Percentiles rank a stretch among this genome's conserved stretches.
Conservation (phyloP, 2,888 invertebrate species). For the Acanthosepion pharaonis region DNA sequence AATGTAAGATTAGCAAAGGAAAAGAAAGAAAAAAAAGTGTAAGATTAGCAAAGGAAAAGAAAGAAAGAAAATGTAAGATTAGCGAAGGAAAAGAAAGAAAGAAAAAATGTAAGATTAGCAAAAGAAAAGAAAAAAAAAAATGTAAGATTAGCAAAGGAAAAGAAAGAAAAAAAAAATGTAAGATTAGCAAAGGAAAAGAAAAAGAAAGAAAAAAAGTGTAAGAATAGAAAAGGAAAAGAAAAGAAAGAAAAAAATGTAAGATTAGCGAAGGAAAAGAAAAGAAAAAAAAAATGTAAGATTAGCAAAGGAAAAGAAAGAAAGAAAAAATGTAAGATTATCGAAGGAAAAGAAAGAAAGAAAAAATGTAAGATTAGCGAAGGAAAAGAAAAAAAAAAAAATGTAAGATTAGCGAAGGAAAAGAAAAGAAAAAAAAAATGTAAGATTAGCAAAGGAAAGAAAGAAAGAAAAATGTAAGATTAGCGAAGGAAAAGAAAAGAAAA, state of each 20-base stretch:
- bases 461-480: too few species aligned
- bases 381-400: neutral
- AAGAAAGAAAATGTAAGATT: neutral
- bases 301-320: neutral
- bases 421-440: neutral
- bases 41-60: too few species aligned
- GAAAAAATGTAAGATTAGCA: too few species aligned
- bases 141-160: neutral
- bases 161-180: neutral
- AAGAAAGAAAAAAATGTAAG: neutral
- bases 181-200: too few species aligned
- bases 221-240: neutral
- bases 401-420: neutral
- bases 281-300: neutral
- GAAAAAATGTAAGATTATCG: too few species aligned
- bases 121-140: neutral
- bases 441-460: neutral
- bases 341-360: neutral
- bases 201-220: neutral
- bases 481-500: neutral
- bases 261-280: neutral
- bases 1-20: neutral
- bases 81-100: neutral
- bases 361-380: neutral
- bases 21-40: neutral